These are phyloP conservation scores for Oryzias javanicus DNA, from an alignment of 2,113 vertebrate species.

Conservation along the genomic window DNA sequence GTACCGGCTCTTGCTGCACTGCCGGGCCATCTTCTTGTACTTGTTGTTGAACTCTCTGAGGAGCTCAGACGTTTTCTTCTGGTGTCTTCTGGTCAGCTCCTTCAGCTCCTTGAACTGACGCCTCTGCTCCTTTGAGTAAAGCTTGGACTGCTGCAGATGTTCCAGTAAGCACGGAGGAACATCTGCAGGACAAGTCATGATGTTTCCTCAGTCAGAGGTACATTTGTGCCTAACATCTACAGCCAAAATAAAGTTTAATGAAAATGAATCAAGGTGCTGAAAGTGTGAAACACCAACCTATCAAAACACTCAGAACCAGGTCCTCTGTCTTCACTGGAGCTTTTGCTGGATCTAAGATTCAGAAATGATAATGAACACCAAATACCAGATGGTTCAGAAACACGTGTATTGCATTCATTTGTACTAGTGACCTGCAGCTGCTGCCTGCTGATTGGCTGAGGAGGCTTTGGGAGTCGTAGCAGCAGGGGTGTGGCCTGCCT, in stretches of 20 bases:
- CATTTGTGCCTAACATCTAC: neutral
- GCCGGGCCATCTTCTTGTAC: slow-evolving; percentile 82
- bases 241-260: no score
- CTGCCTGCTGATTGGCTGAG: slow-evolving; percentile 54
- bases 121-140: slow-evolving; percentile 92
- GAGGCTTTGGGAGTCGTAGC: slow-evolving; percentile 62
- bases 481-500: slow-evolving; percentile 72
- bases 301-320: slow-evolving; percentile 91
- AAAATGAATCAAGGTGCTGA: neutral
- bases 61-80: slow-evolving; percentile 90
- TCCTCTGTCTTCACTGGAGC: slow-evolving; percentile 93
- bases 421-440: slow-evolving; percentile 39
- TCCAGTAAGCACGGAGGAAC: slow-evolving; percentile 87
- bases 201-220: neutral
- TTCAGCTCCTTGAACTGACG: slow-evolving; percentile 99
- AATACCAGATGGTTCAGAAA: neutral
- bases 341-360: slow-evolving; percentile 84
- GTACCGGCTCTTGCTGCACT: slow-evolving; percentile 90
- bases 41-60: slow-evolving; percentile 65
- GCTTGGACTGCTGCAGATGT: slow-evolving; percentile 90
- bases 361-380: neutral
- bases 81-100: slow-evolving; percentile 92
- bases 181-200: slow-evolving; percentile 70
- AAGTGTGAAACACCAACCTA: slow-evolving; percentile 78
- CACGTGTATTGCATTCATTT: accelerated